phyloP scores from a whole-genome alignment of 2,888 invertebrate species.

The Drosophila pegasa region DNA sequence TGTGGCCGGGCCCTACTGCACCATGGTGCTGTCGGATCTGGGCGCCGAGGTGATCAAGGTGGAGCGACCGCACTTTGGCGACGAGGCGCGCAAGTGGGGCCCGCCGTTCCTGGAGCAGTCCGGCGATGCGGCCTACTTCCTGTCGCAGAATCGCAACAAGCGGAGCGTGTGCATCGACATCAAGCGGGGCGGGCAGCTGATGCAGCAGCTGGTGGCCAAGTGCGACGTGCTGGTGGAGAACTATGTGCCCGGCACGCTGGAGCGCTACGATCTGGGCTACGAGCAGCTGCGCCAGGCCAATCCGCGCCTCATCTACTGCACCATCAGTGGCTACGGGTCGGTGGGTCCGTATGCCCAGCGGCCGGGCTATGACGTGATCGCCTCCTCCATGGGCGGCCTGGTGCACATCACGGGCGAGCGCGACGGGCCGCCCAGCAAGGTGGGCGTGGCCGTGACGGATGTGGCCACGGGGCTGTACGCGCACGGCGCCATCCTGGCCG shows the following conservation, averaged over 20 bases:
- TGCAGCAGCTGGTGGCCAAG: slow-evolving; percentile 90
- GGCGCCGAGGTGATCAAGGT: slow-evolving; percentile 97
- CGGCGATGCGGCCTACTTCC: slow-evolving; percentile 92
- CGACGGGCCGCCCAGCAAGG: slow-evolving; percentile 94
- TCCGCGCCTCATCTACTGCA: slow-evolving; percentile 95
- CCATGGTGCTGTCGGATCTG: slow-evolving; percentile 96
- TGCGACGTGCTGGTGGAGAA: slow-evolving; percentile 97
- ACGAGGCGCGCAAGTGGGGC: slow-evolving; percentile 96
- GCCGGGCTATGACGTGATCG: slow-evolving; percentile 98
- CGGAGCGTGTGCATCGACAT: slow-evolving; percentile 95
- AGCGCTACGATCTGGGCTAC: slow-evolving; percentile 92
- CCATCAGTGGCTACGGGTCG: slow-evolving; percentile 96
- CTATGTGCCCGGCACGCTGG: slow-evolving; percentile 95
- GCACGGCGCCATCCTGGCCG: slow-evolving; percentile 97
- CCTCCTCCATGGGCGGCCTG: slow-evolving; percentile 96
- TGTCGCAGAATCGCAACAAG: slow-evolving; percentile 96
- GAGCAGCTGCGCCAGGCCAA: slow-evolving; percentile 88
- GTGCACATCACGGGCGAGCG: slow-evolving; percentile 94
- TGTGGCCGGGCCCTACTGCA: slow-evolving; percentile 97
- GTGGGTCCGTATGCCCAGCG: slow-evolving; percentile 93
- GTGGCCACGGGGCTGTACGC: slow-evolving; percentile 97
- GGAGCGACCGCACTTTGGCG: slow-evolving; percentile 94
- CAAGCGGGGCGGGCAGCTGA: slow-evolving; percentile 89
- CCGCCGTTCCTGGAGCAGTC: slow-evolving; percentile 92
- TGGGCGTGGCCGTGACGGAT: slow-evolving; percentile 97